Percentiles rank a stretch among this genome's conserved stretches.
phyloP scores from a whole-genome alignment of 1,140 invertebrate genomes.

The Drosophila murphyi region DNA sequence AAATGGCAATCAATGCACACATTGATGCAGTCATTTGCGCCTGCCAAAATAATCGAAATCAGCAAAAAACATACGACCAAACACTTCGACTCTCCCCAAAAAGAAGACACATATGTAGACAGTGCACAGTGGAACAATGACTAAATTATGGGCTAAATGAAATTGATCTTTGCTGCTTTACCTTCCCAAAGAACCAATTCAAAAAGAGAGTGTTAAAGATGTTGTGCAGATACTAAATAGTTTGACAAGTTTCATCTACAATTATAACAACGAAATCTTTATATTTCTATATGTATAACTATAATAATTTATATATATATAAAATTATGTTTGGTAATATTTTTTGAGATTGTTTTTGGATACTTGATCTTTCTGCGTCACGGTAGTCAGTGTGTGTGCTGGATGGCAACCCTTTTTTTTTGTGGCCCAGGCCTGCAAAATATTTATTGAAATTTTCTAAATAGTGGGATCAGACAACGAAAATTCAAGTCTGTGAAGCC shows the following conservation, averaged over 20 bases:
- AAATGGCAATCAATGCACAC: conserved; percentile 76
- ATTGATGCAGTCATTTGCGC: conserved; percentile 68
- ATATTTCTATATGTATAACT: no score
- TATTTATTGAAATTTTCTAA: conserved; percentile 84
- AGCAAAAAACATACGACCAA: conserved; percentile 48
- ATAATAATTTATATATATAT: no score
- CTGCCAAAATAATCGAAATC: conserved; percentile 71
- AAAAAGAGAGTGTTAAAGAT: no score
- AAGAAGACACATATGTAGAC: not conserved
- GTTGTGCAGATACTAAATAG: no score
- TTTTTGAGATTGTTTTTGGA: no score
- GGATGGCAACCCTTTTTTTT: conserved; percentile 48
- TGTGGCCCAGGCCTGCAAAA: conserved; percentile 54
- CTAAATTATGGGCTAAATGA: not conserved
- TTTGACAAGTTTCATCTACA: no score
- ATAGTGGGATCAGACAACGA: conserved; percentile 83
- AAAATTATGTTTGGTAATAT: no score
- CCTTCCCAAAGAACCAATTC: no score
- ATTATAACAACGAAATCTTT: no score
- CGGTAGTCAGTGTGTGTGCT: not conserved
- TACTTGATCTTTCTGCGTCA: not conserved
- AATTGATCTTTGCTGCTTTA: no score
- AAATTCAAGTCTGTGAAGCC: conserved; percentile 73
- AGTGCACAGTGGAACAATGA: not conserved
- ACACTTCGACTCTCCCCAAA: not conserved